A percentile compares a stretch with the other conserved stretches of the same genome.
These are phyloP conservation scores for Lamprotornis superbus DNA, from an alignment of 2,113 vertebrate species.

Conservation along the genomic window DNA sequence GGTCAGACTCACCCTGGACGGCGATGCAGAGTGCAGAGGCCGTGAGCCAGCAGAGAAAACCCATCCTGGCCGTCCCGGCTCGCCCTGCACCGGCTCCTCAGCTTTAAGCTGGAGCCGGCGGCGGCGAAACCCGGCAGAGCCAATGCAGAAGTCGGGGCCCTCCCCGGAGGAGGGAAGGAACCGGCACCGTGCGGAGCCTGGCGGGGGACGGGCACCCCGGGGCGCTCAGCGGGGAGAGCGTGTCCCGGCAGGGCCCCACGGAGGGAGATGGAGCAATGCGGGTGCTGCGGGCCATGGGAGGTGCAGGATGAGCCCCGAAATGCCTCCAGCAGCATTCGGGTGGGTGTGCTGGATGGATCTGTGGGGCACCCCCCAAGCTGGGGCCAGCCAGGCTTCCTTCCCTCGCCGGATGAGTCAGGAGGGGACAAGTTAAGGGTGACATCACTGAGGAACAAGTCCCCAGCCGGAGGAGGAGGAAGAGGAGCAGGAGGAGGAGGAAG, in stretches of 20 bases:
- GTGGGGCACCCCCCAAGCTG: too few relatives aligned
- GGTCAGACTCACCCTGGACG: not conserved
- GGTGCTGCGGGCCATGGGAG: not conserved
- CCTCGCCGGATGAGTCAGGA: not conserved
- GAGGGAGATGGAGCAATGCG: not conserved
- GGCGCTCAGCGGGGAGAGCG: not conserved
- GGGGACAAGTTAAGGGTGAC: not conserved
- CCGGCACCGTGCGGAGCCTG: not conserved
- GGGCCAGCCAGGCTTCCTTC: not conserved
- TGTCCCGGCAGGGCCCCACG: not conserved
- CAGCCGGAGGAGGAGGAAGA: not conserved
- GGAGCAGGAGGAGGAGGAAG: not conserved
- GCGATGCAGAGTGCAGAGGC: not conserved
- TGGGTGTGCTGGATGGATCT: not conserved
- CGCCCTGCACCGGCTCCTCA: not conserved
- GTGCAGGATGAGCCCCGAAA: not conserved
- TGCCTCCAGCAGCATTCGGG: fast-evolving
- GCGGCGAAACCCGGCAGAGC: not conserved
- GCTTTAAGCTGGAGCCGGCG: not conserved
- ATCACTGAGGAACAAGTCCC: not conserved
- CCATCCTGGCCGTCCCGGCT: not conserved
- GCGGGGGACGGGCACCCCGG: not conserved
- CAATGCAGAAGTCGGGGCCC: not conserved
- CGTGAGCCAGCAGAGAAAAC: not conserved
- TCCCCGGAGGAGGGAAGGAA: constrained; percentile 33